Evolutionary conservation across 2,113 vertebrate species (phyloP).

Genomic region (Xiphophorus hellerii): DNA sequence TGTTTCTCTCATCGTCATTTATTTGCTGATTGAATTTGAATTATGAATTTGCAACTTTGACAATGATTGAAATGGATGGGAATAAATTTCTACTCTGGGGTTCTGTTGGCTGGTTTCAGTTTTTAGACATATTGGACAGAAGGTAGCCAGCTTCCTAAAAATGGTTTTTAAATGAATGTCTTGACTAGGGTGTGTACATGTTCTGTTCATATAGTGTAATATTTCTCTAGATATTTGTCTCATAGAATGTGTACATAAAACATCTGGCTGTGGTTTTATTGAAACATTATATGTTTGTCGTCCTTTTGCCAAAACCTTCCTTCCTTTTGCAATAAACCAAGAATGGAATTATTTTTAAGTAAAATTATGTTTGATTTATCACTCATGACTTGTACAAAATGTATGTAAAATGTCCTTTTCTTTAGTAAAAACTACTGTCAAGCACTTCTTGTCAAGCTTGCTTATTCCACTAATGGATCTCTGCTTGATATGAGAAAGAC

Average conservation of each 20-base stretch:
- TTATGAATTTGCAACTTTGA: conserved; percentile 6
- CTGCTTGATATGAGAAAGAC: background rate
- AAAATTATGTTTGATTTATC: background rate
- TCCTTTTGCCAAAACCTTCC: background rate
- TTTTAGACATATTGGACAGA: background rate
- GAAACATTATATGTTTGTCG: background rate
- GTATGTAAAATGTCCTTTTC: background rate
- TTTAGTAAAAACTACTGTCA: no score
- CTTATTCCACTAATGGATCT: background rate
- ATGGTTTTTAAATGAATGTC: no score
- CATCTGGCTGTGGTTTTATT: background rate
- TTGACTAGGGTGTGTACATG: no score
- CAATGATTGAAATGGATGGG: background rate
- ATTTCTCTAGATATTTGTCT: background rate
- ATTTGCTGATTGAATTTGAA: conserved; percentile 2
- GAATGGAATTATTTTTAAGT: background rate
- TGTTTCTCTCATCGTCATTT: background rate
- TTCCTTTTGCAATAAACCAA: background rate
- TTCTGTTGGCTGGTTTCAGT: background rate
- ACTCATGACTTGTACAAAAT: background rate
- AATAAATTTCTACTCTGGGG: background rate
- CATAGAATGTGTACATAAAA: background rate
- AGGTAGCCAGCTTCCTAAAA: no score
- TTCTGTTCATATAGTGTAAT: background rate
- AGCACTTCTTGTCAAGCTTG: background rate